These are phyloP conservation scores for Meteorus sp. DNA, from an alignment of 1,140 invertebrate genomes.

Conservation along the genomic window DNA sequence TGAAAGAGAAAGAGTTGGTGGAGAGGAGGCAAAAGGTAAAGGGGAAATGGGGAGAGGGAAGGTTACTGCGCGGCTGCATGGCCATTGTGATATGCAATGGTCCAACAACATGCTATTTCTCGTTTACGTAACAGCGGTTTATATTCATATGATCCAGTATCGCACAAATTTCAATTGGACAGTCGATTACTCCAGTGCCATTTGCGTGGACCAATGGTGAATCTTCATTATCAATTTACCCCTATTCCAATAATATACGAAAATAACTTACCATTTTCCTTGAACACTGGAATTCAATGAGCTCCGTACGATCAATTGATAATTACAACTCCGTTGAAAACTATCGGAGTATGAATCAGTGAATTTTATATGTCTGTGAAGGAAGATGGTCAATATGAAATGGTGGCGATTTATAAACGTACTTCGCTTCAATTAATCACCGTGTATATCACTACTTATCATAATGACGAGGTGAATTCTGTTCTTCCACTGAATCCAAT, in stretches of 20 bases:
- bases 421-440: too few species aligned
- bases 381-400: too few species aligned
- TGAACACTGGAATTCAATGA: too few species aligned
- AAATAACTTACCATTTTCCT: neutral
- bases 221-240: conserved; percentile 29
- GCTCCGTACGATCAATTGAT: too few species aligned
- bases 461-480: too few species aligned
- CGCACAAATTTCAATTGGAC: conserved; percentile 31
- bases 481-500: too few species aligned
- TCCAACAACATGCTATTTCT: conserved; percentile 27
- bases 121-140: conserved; percentile 26
- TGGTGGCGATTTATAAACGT: too few species aligned
- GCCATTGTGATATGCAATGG: conserved; percentile 24
- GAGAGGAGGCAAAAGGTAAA: neutral
- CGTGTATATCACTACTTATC: too few species aligned
- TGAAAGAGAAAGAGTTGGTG: neutral
- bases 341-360: too few species aligned
- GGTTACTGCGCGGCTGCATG: neutral
- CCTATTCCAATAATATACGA: neutral
- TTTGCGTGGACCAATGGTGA: conserved; percentile 7
- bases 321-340: too few species aligned
- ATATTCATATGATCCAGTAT: conserved; percentile 26
- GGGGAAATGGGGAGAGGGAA: neutral
- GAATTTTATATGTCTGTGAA: too few species aligned
- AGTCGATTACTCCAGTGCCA: conserved; percentile 23